Conservation (phyloP, 2,797 vertebrate species). For the Triplophysa bombifrons region DNA sequence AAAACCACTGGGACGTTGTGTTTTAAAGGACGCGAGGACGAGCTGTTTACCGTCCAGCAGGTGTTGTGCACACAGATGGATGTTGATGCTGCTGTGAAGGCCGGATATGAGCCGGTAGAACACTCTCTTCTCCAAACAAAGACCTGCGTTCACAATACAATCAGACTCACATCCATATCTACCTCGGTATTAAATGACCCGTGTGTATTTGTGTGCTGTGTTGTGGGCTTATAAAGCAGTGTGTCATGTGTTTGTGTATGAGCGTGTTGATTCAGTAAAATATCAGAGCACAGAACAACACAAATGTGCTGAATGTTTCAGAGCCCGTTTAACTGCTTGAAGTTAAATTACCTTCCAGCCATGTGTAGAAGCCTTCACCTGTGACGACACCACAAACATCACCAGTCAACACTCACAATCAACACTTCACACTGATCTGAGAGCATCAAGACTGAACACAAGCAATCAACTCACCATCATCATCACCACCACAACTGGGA, state of each 20-base stretch:
- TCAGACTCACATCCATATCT: not conserved
- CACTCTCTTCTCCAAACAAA: conserved; percentile 94
- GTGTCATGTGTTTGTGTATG: not conserved
- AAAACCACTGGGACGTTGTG: no score
- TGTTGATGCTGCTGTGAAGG: conserved; percentile 95
- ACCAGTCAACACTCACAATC: conserved; percentile 22
- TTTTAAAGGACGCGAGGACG: not conserved
- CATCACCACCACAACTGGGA: conserved; percentile 87
- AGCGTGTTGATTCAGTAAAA: no score
- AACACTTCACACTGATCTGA: not conserved
- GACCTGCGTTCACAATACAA: conserved; percentile 67
- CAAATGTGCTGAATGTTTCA: no score
- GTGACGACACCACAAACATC: conserved; percentile 42
- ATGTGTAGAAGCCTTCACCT: conserved; percentile 93
- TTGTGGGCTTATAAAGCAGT: not conserved
- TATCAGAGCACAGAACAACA: no score
- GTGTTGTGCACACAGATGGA: conserved; percentile 90
- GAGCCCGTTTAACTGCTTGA: not conserved
- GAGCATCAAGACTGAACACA: not conserved
- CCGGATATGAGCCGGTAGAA: conserved; percentile 96
- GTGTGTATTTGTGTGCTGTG: not conserved
- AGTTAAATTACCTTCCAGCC: conserved; percentile 88
- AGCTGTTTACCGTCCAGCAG: conserved; percentile 85
- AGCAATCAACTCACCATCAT: conserved; percentile 84
- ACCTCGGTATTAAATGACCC: not conserved